Percentiles rank a stretch among this genome's conserved stretches.
phyloP scores from a whole-genome alignment of 2,888 invertebrate species.

The Drosophila kuntzei region DNA sequence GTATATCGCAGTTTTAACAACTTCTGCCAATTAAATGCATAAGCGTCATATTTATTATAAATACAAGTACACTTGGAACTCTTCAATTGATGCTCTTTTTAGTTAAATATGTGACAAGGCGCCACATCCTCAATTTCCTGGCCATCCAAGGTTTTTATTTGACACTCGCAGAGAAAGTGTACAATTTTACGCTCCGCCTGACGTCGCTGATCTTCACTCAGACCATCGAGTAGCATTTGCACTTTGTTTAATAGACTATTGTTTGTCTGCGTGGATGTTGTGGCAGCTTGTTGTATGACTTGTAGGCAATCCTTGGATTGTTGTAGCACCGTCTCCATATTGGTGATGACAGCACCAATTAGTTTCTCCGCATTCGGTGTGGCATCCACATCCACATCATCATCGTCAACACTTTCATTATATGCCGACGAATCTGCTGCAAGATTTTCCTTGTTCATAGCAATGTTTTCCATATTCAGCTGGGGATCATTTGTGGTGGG shows the following conservation, averaged over 20 bases:
- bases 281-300: slow-evolving; percentile 55
- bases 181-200: slow-evolving; percentile 81
- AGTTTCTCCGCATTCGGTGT: slow-evolving; percentile 67
- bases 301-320: slow-evolving; percentile 77
- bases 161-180: slow-evolving; percentile 82
- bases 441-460: background rate
- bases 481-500: slow-evolving; percentile 1
- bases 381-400: background rate
- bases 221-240: slow-evolving; percentile 75
- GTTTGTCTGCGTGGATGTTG: slow-evolving; percentile 28
- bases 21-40: slow-evolving; percentile 5
- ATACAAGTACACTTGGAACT: slow-evolving; percentile 22
- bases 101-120: slow-evolving; percentile 66
- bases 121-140: slow-evolving; percentile 79
- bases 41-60: slow-evolving; percentile 4
- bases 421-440: slow-evolving; percentile 9
- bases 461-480: slow-evolving; percentile 7
- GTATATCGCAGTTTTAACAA: slow-evolving; percentile 15
- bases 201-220: slow-evolving; percentile 59
- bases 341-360: slow-evolving; percentile 69
- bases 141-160: slow-evolving; percentile 80
- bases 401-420: slow-evolving; percentile 15
- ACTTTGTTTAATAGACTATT: slow-evolving; percentile 60
- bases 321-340: slow-evolving; percentile 78
- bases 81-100: slow-evolving; percentile 3